A percentile compares a stretch with the other conserved stretches of the same genome.
These are phyloP conservation scores for Florisuga fusca DNA, from an alignment of 2,797 vertebrate species.

Conservation along the genomic window DNA sequence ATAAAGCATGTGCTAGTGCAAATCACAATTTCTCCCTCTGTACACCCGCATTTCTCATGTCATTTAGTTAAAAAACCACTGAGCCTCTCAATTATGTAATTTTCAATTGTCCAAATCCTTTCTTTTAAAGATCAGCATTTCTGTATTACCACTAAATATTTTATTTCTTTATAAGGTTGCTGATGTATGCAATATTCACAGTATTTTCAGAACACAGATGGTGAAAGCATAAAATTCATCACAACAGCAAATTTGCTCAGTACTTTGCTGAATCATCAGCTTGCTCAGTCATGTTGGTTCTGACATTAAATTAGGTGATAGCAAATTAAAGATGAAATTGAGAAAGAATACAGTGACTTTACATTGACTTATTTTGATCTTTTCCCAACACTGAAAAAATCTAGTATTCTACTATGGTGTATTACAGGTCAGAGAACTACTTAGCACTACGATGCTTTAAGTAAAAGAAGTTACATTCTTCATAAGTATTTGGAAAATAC, in stretches of 20 bases:
- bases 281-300: background rate
- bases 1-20: background rate
- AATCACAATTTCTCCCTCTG: background rate
- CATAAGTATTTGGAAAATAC: background rate
- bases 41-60: background rate
- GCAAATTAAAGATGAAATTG: conserved; percentile 1
- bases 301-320: background rate
- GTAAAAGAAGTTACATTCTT: background rate
- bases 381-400: background rate
- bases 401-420: background rate
- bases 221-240: background rate
- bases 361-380: background rate
- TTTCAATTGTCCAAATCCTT: background rate
- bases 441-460: background rate
- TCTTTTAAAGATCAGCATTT: background rate
- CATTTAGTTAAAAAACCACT: background rate
- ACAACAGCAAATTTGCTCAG: background rate
- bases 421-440: background rate
- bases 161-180: background rate
- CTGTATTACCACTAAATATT: background rate
- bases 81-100: background rate
- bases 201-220: background rate
- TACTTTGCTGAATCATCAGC: background rate
- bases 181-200: background rate
- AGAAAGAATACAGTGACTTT: background rate